These are phyloP conservation scores for Zhuqinia jingwanae DNA, from an alignment of 2,888 invertebrate genomes.

Conservation along the genomic window DNA sequence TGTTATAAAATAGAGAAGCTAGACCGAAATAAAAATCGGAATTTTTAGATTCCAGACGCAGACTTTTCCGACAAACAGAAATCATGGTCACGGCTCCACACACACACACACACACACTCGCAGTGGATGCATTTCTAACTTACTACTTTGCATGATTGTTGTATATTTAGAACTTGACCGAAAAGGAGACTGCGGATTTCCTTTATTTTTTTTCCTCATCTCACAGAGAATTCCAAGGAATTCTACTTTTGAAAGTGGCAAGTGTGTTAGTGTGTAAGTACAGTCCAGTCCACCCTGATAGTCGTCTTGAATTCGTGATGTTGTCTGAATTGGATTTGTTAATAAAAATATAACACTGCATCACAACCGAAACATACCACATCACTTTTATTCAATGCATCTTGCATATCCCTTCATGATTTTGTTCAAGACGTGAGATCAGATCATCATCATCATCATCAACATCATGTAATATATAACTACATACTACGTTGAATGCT, in stretches of 20 bases:
- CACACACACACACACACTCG: background rate
- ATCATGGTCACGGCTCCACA: conserved; percentile 65
- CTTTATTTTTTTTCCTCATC: conserved; percentile 50
- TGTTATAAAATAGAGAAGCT: background rate
- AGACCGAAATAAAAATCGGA: conserved; percentile 60
- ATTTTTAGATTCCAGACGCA: conserved; percentile 43
- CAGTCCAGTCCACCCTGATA: background rate
- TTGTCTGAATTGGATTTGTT: conserved; percentile 1
- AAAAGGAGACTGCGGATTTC: conserved; percentile 41
- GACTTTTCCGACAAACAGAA: conserved; percentile 43
- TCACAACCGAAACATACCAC: background rate
- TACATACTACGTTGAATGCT: conserved; percentile 35
- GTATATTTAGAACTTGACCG: conserved; percentile 45
- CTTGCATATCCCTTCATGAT: background rate
- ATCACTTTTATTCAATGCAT: background rate
- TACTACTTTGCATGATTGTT: no score
- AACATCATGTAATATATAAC: conserved; percentile 1
- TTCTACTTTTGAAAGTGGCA: conserved; percentile 46
- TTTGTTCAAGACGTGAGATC: conserved; percentile 41
- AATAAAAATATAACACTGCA: conserved; percentile 37
- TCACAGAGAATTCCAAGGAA: conserved; percentile 59
- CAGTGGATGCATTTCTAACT: no score
- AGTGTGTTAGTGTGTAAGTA: conserved; percentile 21
- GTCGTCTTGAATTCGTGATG: conserved; percentile 51
- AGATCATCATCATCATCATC: conserved; percentile 52